Evolutionary conservation across 1,140 invertebrate genomes (phyloP).

Genomic region (Drosophila bocki): DNA sequence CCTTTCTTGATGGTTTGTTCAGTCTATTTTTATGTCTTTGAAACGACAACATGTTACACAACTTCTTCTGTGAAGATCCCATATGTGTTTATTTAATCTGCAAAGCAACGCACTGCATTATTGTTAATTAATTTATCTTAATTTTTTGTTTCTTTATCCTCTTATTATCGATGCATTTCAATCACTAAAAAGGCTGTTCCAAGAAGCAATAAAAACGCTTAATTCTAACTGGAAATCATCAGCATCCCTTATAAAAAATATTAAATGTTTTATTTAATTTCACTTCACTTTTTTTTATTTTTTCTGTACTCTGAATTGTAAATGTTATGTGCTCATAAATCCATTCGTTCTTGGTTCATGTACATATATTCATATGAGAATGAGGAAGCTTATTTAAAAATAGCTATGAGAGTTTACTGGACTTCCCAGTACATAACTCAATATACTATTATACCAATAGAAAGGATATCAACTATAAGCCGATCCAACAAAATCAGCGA

Average conservation of each 20-base stretch:
- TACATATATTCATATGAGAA: neutral
- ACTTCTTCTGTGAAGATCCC: slow-evolving; percentile 2
- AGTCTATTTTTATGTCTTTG: slow-evolving; percentile 14
- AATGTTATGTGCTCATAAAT: neutral
- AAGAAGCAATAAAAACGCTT: neutral
- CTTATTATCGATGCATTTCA: neutral
- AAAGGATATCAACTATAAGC: neutral
- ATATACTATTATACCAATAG: neutral
- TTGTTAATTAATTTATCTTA: neutral
- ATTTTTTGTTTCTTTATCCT: neutral
- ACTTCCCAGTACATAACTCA: neutral
- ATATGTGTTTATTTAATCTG: neutral
- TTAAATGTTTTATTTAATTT: neutral
- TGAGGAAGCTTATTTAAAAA: slow-evolving; percentile 7
- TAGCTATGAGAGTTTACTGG: neutral
- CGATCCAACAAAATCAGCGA: neutral
- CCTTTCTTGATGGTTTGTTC: slow-evolving; percentile 1
- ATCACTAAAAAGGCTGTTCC: neutral
- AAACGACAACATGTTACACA: slow-evolving; percentile 13
- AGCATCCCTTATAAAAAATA: neutral
- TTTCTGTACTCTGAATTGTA: neutral
- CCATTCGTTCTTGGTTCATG: neutral
- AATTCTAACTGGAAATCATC: neutral
- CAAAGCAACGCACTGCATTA: neutral
- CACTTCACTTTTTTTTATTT: neutral